Percentiles rank a stretch among this genome's conserved stretches.
Evolutionary conservation across 2,113 vertebrate genomes (phyloP).

Genomic region (Ptychochromis oligacanthus): DNA sequence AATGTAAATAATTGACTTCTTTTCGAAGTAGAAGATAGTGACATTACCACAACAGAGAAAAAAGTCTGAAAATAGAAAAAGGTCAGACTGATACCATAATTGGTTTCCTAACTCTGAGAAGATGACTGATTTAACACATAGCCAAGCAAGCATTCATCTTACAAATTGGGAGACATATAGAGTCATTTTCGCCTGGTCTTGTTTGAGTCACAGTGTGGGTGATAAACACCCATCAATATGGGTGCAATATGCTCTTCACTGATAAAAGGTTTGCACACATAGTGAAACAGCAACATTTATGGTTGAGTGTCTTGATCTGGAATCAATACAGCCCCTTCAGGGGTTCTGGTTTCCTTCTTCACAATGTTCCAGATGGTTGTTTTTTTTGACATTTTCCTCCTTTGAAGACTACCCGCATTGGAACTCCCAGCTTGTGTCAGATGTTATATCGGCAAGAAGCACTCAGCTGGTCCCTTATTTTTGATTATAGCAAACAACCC

Average conservation of each 20-base stretch:
- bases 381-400: background rate
- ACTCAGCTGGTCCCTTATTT: slow-evolving; percentile 20
- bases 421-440: background rate
- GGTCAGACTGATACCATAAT: background rate
- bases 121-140: background rate
- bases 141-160: background rate
- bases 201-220: background rate
- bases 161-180: background rate
- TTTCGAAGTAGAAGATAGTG: background rate
- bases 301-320: background rate
- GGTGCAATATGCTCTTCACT: slow-evolving; percentile 18
- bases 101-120: background rate
- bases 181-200: background rate
- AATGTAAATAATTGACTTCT: background rate
- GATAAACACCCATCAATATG: slow-evolving; percentile 6
- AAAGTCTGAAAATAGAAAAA: slow-evolving; percentile 3
- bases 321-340: slow-evolving; percentile 43
- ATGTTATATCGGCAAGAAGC: slow-evolving; percentile 24
- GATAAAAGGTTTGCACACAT: slow-evolving; percentile 34
- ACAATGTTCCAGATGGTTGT: background rate
- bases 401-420: slow-evolving; percentile 24
- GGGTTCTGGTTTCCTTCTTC: background rate
- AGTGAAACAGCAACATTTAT: background rate
- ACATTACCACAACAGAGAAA: background rate
- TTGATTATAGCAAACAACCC: background rate